Base-by-base conservation (phyloP, 2,797 vertebrate genomes). In the Antrozous pallidus region DNA sequence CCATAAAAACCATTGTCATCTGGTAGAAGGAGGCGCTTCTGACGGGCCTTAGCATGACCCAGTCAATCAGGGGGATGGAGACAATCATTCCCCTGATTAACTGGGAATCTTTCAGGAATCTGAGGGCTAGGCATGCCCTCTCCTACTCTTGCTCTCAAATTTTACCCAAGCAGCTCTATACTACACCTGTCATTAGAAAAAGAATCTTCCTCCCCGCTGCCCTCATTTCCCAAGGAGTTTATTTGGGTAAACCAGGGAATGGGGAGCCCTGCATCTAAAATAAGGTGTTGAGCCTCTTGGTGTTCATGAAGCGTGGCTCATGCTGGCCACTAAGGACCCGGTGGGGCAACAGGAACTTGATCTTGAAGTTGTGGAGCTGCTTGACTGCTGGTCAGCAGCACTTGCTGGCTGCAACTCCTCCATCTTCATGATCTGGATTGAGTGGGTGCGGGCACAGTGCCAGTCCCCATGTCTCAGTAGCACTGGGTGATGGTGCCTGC, bases 1-100 rank as follows among this genome's bases (percentile, higher is more conserved):
- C 70, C 85, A 92, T 84, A 38, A 95, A 95, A 90, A 78, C n/a
- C 67, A 92, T 16, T 84, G 36, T 83, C 67, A 84, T 45, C 74
- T 92, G 79, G 36, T 14, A 73, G 69, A 82, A 86, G 51, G 17
- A 79, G 47, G 81, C 26, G 20, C 49, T 90, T 91, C 90, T 77
- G 71, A 85, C 6, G 20, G 70, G 67, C 26, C 18, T 18, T 85
- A 54, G 24, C 2, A 71, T n/a, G 74, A 79, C 49, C 10, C 31
- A 71, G 69, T 18, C 81, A 73, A 42, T 26, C 14, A 33, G 38
- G 38, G 70, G 33, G 73, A 45, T 6, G 47, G 38, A 54, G 56
- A 65, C 45, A 51, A 73, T 18, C 70, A 79, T 0, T 14, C 58
- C 28, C 58, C 58, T 61, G 58, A 61, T 61, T 61, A 14, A 61